Evolutionary conservation across 2,797 vertebrate species (phyloP).

Genomic region (Zalophus californianus): DNA sequence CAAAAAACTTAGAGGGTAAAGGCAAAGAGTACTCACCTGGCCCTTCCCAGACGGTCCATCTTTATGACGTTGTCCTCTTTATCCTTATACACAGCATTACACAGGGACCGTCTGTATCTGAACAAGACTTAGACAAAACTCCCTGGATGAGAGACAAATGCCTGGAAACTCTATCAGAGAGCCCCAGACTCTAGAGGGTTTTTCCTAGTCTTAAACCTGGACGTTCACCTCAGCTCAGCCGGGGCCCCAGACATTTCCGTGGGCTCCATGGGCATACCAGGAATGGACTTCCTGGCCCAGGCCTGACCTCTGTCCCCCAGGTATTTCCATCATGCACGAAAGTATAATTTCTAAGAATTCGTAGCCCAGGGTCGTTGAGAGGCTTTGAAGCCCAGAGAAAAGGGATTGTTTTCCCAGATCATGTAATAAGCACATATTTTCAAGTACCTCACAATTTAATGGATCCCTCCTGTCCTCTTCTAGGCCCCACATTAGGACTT

Average conservation of each 20-base stretch:
- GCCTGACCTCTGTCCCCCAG: no score
- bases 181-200: not conserved
- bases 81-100: not conserved
- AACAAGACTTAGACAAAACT: conserved; percentile 47
- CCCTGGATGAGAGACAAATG: not conserved
- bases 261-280: not conserved
- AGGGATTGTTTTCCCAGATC: not conserved
- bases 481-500: not conserved
- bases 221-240: not conserved
- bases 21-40: not conserved
- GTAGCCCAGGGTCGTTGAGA: not conserved
- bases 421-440: not conserved
- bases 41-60: not conserved
- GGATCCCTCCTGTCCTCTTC: not conserved
- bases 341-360: not conserved
- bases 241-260: not conserved
- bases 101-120: not conserved
- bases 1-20: not conserved
- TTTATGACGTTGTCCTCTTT: not conserved
- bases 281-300: not conserved
- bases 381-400: not conserved
- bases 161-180: not conserved
- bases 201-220: not conserved
- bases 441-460: not conserved
- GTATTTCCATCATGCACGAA: not conserved